Evolutionary conservation across 1,140 invertebrate species (phyloP).

Genomic region (Bombus balteatus): DNA sequence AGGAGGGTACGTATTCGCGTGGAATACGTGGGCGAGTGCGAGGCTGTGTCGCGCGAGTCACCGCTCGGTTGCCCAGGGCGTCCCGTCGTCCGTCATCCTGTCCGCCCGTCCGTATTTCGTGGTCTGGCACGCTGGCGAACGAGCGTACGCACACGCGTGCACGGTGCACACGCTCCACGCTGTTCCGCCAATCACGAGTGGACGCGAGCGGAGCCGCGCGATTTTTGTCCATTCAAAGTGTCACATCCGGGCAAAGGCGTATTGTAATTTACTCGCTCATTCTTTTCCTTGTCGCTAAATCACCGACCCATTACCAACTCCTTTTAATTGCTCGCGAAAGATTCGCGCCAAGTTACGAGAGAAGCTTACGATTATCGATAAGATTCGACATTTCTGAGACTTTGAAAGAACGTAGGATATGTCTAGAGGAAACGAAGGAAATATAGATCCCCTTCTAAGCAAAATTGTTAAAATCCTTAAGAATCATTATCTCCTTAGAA

Average conservation of each 20-base stretch:
- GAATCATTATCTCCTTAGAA: background rate
- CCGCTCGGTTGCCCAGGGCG: slow-evolving; percentile 76
- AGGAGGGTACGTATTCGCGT: slow-evolving; percentile 35
- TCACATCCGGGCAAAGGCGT: slow-evolving; percentile 36
- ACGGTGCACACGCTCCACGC: background rate
- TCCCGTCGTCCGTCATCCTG: slow-evolving; percentile 80
- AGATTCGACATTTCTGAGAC: background rate
- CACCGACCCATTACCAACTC: background rate
- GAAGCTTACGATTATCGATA: background rate
- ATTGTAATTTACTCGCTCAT: slow-evolving; percentile 55
- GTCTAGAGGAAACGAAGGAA: background rate
- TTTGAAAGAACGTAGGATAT: background rate
- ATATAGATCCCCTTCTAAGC: too few species aligned
- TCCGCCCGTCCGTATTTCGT: slow-evolving; percentile 79
- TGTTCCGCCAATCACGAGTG: slow-evolving; percentile 58
- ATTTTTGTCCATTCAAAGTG: slow-evolving; percentile 56
- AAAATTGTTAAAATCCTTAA: background rate
- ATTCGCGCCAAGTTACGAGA: background rate
- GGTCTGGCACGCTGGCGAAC: slow-evolving; percentile 47
- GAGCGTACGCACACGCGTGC: slow-evolving; percentile 17
- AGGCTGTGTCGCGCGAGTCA: slow-evolving; percentile 78
- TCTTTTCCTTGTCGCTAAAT: slow-evolving; percentile 16
- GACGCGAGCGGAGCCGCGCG: slow-evolving; percentile 21
- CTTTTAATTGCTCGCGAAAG: slow-evolving; percentile 28
- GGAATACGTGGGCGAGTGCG: slow-evolving; percentile 76